Evolutionary conservation across 1,140 invertebrate species (phyloP), one percentile per base, ranked within the genome.

Genomic region (Potamilus streckersoni): DNA sequence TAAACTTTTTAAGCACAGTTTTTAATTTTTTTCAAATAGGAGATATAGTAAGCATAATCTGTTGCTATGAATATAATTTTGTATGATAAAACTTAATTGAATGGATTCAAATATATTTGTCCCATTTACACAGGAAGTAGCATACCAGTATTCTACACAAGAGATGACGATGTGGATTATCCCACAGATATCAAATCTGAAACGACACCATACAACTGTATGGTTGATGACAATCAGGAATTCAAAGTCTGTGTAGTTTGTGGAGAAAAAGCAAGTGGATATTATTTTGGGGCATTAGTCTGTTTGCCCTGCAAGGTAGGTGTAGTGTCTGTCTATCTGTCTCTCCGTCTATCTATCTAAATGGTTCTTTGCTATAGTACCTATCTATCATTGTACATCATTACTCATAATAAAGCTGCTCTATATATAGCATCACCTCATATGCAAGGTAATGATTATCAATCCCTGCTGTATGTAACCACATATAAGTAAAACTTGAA

Each of bases 251-350:
- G 81, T 65, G 79, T 82, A 23, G 91, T 91, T 1, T 91, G 91
- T 77, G 84, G 86, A 59, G 91, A 91, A 71, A 80, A 81, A 38
- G 89, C 91, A 17, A 86, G 83, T 62, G 91, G 91, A n/a, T 85
- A 89, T 57, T 91, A 92, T 80, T 92, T 92, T 76, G 91, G 91
- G 31, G 91, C 89, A 12, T 79, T 89, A 6, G 90, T 90, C 20
- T 91, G 90, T 69, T 86, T 91, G 61, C 90, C 91, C 19, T 91
- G 91, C 82, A 91, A 91, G 83, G 89, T 88, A 79, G 49, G 74
- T 67, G 62, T 16, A 19, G 19, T 64, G 17, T 62, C 17, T 14
- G 5, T 11, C 20, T 66, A 0, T 65, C n/a, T 76, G 15, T 63
- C 16, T 27, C 0, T 49, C 13, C 16, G 14, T 64, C 20, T 14